Base-by-base conservation (phyloP, 2,797 vertebrate species). In the Triplophysa yarkandensis region DNA sequence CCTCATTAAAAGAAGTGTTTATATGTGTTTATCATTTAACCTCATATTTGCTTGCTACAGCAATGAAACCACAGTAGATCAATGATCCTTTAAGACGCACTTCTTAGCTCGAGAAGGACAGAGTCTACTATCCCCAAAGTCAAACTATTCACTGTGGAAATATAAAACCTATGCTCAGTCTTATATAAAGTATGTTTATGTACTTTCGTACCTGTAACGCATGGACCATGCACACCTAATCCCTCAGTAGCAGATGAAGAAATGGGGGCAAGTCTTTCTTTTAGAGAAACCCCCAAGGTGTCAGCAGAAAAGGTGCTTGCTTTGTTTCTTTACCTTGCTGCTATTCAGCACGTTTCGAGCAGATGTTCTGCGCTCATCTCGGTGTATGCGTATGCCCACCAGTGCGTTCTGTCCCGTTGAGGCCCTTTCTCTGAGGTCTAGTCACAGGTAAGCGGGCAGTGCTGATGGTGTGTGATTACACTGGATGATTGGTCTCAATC, bases 251-350 rank as follows among this genome's bases (percentile, higher is more conserved):
- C 61, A 67, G 50, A 64, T 30, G 67, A 68, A 43, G 36, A 69
- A 77, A 71, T 50, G 70, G 61, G 73, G 68, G 30, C 19, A 77
- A 73, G 68, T 80, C 84, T 82, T 89, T 89, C 86, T 88, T 88
- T 87, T n/a, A 73, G 86, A 81, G 52, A 65, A 80, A 76, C 82
- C 89, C 48, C 67, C 71, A 70, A 58, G 14, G 82, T 78, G 65
- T 91, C 89, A 91, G 89, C 89, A 88, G 84, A 81, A 83, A 84
- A 80, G 63, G 65, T 16, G 19, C 77, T 87, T 76, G 80, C 78
- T 81, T 81, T 80, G 66, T 85, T 86, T 90, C 83, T 87, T 90
- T 89, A 89, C 77, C 68, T 84, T 85, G 82, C 71, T 55, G 85
- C 82, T 58, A 81, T 88, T 88, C 87, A 87, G 88, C 89, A 88